Evolutionary conservation across 2,113 vertebrate species (phyloP).

Genomic region (Gymnocephalus cernua): DNA sequence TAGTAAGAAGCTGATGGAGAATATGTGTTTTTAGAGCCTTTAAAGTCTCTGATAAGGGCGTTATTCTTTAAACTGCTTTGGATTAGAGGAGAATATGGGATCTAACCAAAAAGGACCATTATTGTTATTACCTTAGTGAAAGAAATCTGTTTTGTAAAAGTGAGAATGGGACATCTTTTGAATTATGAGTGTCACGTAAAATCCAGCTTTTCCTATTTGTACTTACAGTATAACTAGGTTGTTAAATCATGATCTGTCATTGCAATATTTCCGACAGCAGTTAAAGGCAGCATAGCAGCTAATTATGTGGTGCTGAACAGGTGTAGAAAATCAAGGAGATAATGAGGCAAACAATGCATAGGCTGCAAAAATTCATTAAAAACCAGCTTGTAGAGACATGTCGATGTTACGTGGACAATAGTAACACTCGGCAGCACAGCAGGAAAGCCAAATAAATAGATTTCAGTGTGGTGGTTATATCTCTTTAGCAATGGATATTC

Average conservation of each 20-base stretch:
- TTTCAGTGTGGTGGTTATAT: constrained; percentile 17
- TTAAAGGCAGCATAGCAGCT: neutral
- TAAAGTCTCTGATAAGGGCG: neutral
- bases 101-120: neutral
- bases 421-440: neutral
- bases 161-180: neutral
- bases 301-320: constrained; percentile 7
- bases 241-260: neutral
- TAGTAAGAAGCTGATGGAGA: neutral
- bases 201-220: neutral
- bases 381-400: constrained; percentile 17
- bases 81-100: neutral
- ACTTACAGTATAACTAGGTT: neutral
- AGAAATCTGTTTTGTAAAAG: neutral
- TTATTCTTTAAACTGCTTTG: neutral
- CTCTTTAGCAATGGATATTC: neutral
- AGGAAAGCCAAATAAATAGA: constrained; percentile 22
- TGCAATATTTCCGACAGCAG: neutral
- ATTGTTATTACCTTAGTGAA: neutral
- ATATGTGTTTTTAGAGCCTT: neutral
- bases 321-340: constrained; percentile 5
- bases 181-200: neutral
- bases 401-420: neutral
- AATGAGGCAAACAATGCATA: constrained; percentile 39
- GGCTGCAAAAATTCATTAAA: constrained; percentile 15